phyloP scores from a whole-genome alignment of 1,140 invertebrate genomes.

The Drosophila nigrodunni region DNA sequence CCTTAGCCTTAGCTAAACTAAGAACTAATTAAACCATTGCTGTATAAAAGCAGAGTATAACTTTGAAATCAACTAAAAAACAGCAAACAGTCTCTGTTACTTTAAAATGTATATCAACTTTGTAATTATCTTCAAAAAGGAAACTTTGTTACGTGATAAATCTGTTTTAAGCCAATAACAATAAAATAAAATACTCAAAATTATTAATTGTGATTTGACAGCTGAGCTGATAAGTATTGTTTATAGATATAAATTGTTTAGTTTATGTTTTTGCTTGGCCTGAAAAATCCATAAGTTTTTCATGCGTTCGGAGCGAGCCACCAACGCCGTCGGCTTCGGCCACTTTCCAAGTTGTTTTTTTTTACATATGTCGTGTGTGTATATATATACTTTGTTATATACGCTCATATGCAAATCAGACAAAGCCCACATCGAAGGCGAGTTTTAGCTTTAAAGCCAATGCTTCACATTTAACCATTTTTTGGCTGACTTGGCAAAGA shows the following conservation, averaged over 20 bases:
- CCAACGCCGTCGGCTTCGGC: slow-evolving; percentile 38
- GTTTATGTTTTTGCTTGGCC: slow-evolving; percentile 40
- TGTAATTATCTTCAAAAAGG: too few species aligned
- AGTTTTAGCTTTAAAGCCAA: slow-evolving; percentile 14
- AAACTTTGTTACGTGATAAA: too few species aligned
- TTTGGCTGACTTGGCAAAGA: slow-evolving; percentile 45
- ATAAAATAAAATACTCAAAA: not conserved
- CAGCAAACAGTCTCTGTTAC: too few species aligned
- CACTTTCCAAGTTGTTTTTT: slow-evolving; percentile 43
- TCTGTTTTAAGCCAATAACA: too few species aligned
- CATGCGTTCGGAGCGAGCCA: slow-evolving; percentile 31
- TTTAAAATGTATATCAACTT: too few species aligned
- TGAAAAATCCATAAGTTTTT: slow-evolving; percentile 64
- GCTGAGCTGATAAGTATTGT: slow-evolving; percentile 42
- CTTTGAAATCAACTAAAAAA: too few species aligned
- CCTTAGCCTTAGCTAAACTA: too few species aligned
- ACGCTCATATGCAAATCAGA: slow-evolving; percentile 36
- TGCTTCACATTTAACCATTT: slow-evolving; percentile 42
- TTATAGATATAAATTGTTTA: slow-evolving; percentile 62
- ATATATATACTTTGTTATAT: not conserved
- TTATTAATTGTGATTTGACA: slow-evolving; percentile 52
- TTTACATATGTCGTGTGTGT: not conserved
- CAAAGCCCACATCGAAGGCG: slow-evolving; percentile 45
- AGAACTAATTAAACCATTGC: too few species aligned
- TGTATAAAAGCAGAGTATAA: too few species aligned